phyloP scores from a whole-genome alignment of 2,888 invertebrate genomes.

The Stictocephala bisonia region DNA sequence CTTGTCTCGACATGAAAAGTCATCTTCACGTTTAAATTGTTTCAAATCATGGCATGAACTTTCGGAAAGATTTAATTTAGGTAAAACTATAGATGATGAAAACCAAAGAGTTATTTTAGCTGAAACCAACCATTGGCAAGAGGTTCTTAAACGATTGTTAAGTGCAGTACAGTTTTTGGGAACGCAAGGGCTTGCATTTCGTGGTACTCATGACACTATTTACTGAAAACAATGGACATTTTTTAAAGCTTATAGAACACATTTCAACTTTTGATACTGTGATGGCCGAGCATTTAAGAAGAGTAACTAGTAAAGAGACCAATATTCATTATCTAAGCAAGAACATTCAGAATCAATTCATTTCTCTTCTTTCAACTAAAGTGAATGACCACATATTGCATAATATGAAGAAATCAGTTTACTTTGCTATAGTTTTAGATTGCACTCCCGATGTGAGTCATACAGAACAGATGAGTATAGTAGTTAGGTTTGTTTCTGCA shows the following conservation, averaged over 20 bases:
- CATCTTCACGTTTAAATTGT: too few relatives aligned
- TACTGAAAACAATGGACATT: slow-evolving; percentile 10
- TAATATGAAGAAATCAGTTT: slow-evolving; percentile 22
- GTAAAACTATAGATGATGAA: too few relatives aligned
- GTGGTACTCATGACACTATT: slow-evolving; percentile 26
- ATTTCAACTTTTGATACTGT: slow-evolving; percentile 28
- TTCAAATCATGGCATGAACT: too few relatives aligned
- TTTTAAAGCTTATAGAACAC: slow-evolving; percentile 32
- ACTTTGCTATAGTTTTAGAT: background rate
- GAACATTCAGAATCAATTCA: slow-evolving; percentile 33
- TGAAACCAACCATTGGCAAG: too few relatives aligned
- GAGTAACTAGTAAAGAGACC: background rate
- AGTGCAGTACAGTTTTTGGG: slow-evolving; percentile 28
- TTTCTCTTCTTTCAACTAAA: slow-evolving; percentile 7
- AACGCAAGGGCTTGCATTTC: slow-evolving; percentile 30
- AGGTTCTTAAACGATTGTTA: slow-evolving; percentile 39
- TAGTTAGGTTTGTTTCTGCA: slow-evolving; percentile 14
- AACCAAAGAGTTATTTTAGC: too few relatives aligned
- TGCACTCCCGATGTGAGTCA: slow-evolving; percentile 29
- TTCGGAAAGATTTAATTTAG: too few relatives aligned
- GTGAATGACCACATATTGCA: slow-evolving; percentile 1
- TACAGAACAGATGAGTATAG: slow-evolving; percentile 36
- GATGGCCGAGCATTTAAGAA: slow-evolving; percentile 20
- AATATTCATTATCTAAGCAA: slow-evolving; percentile 40
- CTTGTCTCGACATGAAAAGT: too few relatives aligned